These are phyloP conservation scores for Camponotus pennsylvanicus DNA, from an alignment of 1,140 invertebrate genomes.

Conservation along the genomic window DNA sequence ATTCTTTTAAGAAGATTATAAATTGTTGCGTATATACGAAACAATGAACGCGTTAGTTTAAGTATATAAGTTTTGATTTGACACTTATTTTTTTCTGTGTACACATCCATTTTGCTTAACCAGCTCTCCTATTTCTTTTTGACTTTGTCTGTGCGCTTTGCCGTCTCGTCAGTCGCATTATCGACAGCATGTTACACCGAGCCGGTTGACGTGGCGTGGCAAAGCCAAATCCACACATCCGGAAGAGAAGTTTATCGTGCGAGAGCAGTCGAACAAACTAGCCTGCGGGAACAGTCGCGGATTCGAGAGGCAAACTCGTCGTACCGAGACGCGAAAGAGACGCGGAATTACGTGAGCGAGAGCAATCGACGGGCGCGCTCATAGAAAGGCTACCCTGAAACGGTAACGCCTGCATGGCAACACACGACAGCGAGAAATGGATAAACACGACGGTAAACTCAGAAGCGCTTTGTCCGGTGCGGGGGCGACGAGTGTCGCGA, in stretches of 20 bases:
- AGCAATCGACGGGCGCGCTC: conserved; percentile 40
- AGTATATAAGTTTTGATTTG: too few relatives aligned
- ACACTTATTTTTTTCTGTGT: too few relatives aligned
- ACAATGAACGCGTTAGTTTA: too few relatives aligned
- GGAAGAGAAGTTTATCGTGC: conserved; percentile 26
- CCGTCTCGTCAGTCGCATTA: neutral
- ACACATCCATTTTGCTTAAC: conserved; percentile 5
- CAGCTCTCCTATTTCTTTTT: neutral
- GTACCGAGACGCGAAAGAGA: conserved; percentile 28
- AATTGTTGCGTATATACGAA: too few relatives aligned
- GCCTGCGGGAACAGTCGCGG: neutral
- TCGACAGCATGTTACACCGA: conserved; percentile 34
- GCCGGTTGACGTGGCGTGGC: conserved; percentile 8
- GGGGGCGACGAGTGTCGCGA: conserved; percentile 10
- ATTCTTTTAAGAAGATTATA: too few relatives aligned
- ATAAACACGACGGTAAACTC: conserved; percentile 70
- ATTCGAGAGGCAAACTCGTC: conserved; percentile 19
- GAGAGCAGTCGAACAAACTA: conserved; percentile 32
- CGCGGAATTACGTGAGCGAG: conserved; percentile 33
- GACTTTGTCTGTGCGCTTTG: neutral
- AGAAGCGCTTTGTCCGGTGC: conserved; percentile 70
- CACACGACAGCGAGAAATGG: conserved; percentile 53
- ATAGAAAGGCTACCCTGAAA: conserved; percentile 36
- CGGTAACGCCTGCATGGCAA: conserved; percentile 13
- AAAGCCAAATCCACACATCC: conserved; percentile 37